Percentiles rank a stretch among this genome's conserved stretches.
These are phyloP conservation scores for Arizona elegans DNA, from an alignment of 2,113 vertebrate genomes.

Conservation along the genomic window DNA sequence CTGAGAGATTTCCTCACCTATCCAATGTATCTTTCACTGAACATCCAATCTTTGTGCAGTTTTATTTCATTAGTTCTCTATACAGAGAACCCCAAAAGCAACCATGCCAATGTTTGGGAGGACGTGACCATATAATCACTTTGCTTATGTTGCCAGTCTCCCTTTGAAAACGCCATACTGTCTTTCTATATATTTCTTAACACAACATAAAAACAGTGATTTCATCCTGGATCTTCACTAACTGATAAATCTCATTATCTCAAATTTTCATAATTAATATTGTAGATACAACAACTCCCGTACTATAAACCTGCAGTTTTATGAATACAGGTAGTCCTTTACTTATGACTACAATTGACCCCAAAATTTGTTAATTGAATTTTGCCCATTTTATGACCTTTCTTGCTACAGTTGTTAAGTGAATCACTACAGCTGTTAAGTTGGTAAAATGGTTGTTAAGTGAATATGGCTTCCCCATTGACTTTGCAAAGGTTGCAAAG, in stretches of 20 bases:
- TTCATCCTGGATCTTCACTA: background rate
- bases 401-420: background rate
- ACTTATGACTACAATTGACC: too few species aligned
- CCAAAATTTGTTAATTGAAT: background rate
- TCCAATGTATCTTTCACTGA: background rate
- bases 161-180: background rate
- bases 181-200: background rate
- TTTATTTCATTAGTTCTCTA: background rate
- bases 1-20: background rate
- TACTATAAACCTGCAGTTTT: background rate
- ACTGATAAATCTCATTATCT: background rate
- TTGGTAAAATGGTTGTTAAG: background rate
- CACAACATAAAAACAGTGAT: background rate
- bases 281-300: background rate
- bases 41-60: background rate
- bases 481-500: background rate
- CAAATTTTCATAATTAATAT: background rate
- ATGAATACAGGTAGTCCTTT: background rate
- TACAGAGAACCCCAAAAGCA: background rate
- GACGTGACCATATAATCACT: background rate
- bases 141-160: background rate
- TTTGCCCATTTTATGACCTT: background rate
- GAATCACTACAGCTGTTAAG: background rate
- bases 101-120: background rate
- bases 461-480: background rate